A percentile compares a stretch with the other conserved stretches of the same genome.
phyloP scores from a whole-genome alignment of 2,888 invertebrate genomes.

The Acanthoscelides obtectus region DNA sequence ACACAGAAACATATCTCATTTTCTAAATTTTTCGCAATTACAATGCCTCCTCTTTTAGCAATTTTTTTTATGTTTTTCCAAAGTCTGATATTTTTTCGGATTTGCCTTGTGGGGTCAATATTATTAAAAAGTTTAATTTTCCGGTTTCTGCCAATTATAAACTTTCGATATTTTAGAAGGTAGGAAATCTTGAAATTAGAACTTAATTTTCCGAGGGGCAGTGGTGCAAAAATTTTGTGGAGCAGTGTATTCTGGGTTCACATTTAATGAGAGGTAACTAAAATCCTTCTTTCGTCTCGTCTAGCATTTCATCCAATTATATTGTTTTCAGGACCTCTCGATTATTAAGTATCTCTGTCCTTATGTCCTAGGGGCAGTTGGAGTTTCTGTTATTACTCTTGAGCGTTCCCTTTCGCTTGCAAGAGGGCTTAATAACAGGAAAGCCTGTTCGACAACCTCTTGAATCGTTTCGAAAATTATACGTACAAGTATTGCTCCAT shows the following conservation, averaged over 20 bases:
- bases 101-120: too few species aligned
- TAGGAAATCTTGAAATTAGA: too few species aligned
- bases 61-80: too few species aligned
- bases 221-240: too few species aligned
- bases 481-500: not conserved
- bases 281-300: not conserved
- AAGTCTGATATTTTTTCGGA: too few species aligned
- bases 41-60: too few species aligned
- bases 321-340: not conserved
- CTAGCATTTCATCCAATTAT: not conserved
- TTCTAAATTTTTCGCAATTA: too few species aligned
- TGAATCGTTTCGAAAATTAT: not conserved
- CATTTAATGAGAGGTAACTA: not conserved
- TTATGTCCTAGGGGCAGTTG: not conserved
- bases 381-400: not conserved
- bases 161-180: too few species aligned
- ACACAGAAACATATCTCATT: too few species aligned
- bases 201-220: too few species aligned
- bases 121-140: too few species aligned
- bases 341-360: not conserved
- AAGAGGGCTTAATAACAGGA: not conserved
- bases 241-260: not conserved
- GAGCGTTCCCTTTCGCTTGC: not conserved
- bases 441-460: not conserved
- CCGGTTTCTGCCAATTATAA: too few species aligned